These are phyloP conservation scores for Diorhabda sublineata DNA, from an alignment of 1,140 invertebrate genomes.

Conservation along the genomic window DNA sequence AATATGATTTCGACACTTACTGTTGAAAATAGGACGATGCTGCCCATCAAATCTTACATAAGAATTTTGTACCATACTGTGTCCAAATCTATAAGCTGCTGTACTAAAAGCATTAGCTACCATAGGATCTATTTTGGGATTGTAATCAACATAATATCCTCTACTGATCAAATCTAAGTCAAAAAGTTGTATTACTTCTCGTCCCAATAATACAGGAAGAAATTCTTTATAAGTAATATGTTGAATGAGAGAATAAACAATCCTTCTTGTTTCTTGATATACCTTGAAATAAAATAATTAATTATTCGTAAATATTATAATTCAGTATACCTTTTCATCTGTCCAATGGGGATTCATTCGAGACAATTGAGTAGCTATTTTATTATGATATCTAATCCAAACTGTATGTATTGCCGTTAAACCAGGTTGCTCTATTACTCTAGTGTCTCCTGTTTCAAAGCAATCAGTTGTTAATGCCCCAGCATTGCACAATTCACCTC, in stretches of 20 bases:
- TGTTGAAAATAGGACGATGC: conserved; percentile 62
- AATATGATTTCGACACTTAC: conserved; percentile 47
- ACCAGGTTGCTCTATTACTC: conserved; percentile 83
- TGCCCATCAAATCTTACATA: conserved; percentile 62
- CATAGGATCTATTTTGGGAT: conserved; percentile 75
- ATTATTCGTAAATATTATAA: not conserved
- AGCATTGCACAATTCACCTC: conserved; percentile 56
- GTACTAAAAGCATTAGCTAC: conserved; percentile 90
- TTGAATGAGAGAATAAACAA: conserved; percentile 78
- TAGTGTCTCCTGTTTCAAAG: conserved; percentile 71
- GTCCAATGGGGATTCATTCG: conserved; percentile 81
- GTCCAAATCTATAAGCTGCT: conserved; percentile 94
- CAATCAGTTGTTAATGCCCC: conserved; percentile 65
- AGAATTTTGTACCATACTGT: conserved; percentile 82
- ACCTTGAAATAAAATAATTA: conserved; percentile 38
- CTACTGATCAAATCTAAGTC: conserved; percentile 60
- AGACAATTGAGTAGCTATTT: conserved; percentile 70
- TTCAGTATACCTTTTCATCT: conserved; percentile 61
- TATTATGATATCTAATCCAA: conserved; percentile 88
- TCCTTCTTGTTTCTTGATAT: conserved; percentile 81
- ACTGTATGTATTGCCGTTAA: conserved; percentile 82
- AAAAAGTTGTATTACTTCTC: conserved; percentile 67
- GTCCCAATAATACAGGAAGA: conserved; percentile 71
- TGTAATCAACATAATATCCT: conserved; percentile 70
- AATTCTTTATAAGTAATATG: conserved; percentile 88